Evolutionary conservation across 2,113 vertebrate genomes (phyloP), one percentile per base, ranked within the genome.

Genomic region (Gymnorhina tibicen): DNA sequence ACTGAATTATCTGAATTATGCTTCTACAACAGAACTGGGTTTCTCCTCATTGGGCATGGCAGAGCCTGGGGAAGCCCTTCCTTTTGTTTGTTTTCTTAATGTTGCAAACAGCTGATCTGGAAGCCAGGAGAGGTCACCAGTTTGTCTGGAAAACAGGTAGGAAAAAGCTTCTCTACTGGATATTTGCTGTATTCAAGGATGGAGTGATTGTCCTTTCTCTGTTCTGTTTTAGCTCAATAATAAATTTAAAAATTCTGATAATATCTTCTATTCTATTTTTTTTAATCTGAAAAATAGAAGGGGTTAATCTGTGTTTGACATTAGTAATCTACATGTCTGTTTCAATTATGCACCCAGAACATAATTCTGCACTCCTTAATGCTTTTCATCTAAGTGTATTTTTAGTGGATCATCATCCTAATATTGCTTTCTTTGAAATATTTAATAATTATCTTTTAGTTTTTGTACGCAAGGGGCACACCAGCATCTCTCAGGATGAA

Each of bases 141-240:
- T 99, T 99, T 97, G 97, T 98, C 58, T 99, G 99, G 99, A 99
- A 98, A 98, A 97, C 99, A 98, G 99, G 99, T 99, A 99, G 97
- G 97, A 84, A 92, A 62, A 88, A 79, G 23, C 28, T 85, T 91
- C 62, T 62, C 20, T 69, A 9, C 26, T 85, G 39, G 46, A 12
- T 39, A 62, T 47, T 70, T 83, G 19, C 41, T 76, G 12, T 37
- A 16, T 55, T 73, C 3, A 7, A 44, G 21, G 50, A 17, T 63
- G 24, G 68, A 10, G 4, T n/a, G 26, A n/a, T 62, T 74, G 41
- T 37, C 7, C 33, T 81, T 78, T 76, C 32, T 85, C 23, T 10
- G 4, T 63, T 77, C 42, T 56, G 6, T 32, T 93, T 68, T 72
- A 44, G 27, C 28, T 79, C 41, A 70, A 11, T 41, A 63, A 67